Base-by-base conservation (phyloP, 2,113 vertebrate species). In the Microcebus jonahi region DNA sequence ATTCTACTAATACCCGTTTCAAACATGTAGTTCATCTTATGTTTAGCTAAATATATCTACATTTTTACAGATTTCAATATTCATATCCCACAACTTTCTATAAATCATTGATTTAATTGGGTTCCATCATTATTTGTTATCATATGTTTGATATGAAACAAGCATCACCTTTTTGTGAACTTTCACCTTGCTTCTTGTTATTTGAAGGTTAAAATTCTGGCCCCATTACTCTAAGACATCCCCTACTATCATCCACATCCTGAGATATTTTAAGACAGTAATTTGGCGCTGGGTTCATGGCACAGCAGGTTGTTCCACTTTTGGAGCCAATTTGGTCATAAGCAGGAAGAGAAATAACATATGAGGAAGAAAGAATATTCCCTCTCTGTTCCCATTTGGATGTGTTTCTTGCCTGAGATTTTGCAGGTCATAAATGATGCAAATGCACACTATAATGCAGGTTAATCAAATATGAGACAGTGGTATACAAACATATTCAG, bases 401-500 rank as follows among this genome's bases (percentile, higher is more conserved):
- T 81, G 55, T 53, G 55, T 55, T 63, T 94, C 80, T 77, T 88
- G 90, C 76, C 90, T 96, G 45, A 73, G 61, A 97, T 55, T 97
- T 88, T 84, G 67, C 50, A 96, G 73, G 71, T 68, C 39, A 67
- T 65, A 96, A 96, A 90, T 48, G 73, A 92, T 73, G 84, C 65
- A 96, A 93, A 76, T 59, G 85, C 77, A 90, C 84, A 29, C 71
- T 73, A 8, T 88, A 84, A 80, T 42, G 89, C 87, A 98, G 91
- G 90, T 86, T 96, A 98, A 90, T 96, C 70, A 98, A 86, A 82
- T 97, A 97, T 77, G 96, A 98, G 97, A 98, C 97, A 97, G 84
- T 92, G 79, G 97, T 82, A 94, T 90, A 97, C 77, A 96, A 93
- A 97, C 95, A 95, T 80, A 97, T 90, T 90, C 76, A 97, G 90